Conservation (phyloP, 2,797 vertebrate genomes). For the Coreius guichenoti region DNA sequence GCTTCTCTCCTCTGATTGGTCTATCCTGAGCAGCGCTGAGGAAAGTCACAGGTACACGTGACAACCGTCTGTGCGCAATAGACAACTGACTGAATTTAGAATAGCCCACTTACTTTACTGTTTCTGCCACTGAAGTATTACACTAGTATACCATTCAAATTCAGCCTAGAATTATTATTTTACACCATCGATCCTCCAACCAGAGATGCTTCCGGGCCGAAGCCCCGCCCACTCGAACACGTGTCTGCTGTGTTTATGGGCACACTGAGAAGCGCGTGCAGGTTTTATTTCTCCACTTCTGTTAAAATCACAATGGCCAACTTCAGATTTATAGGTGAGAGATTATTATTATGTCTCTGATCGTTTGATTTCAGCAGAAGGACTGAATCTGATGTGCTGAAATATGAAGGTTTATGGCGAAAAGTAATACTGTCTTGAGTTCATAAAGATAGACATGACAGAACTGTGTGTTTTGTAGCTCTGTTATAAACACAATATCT, state of each 20-base stretch:
- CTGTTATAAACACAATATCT: not conserved
- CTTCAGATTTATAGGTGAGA: constrained; percentile 74
- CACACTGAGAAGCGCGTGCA: constrained; percentile 52
- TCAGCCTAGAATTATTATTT: not conserved
- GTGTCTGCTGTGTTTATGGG: constrained; percentile 34
- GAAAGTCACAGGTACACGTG: not conserved
- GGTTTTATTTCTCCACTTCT: constrained; percentile 12
- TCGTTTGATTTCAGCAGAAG: not conserved
- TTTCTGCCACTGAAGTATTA: not conserved
- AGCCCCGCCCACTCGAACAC: not conserved
- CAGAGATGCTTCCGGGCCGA: not conserved
- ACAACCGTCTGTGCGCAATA: not conserved
- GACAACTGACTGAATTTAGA: not conserved
- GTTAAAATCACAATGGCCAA: constrained; percentile 66
- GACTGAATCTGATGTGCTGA: not conserved
- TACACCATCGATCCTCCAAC: not conserved
- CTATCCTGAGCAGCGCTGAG: not conserved
- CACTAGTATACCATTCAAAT: not conserved
- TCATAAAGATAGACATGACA: not conserved
- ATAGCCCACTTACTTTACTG: fast-evolving
- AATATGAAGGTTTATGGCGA: not conserved
- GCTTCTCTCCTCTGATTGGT: constrained; percentile 4
- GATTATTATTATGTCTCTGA: not conserved
- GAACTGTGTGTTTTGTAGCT: too few species aligned
- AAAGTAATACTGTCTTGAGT: too few species aligned